Evolutionary conservation across 2,888 invertebrate species (phyloP).

Genomic region (Meiosimyza platycephala): DNA sequence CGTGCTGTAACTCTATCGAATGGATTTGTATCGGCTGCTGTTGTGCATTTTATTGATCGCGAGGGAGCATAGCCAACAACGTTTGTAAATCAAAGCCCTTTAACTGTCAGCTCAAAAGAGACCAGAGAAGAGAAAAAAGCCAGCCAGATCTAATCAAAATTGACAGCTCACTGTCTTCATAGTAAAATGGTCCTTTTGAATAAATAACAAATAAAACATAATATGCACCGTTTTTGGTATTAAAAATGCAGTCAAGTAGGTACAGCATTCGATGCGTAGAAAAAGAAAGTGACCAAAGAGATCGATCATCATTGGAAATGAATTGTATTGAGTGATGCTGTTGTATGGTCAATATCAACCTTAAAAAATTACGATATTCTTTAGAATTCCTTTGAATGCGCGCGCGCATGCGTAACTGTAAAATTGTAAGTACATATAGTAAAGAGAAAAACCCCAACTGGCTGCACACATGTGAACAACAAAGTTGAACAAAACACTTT

Average conservation of each 20-base stretch:
- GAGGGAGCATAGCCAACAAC: conserved; percentile 42
- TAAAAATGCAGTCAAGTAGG: background rate
- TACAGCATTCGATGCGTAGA: background rate
- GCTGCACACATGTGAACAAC: conserved; percentile 13
- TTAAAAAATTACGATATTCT: conserved; percentile 27
- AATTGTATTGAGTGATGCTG: background rate
- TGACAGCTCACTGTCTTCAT: conserved; percentile 25
- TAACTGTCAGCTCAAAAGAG: conserved; percentile 45
- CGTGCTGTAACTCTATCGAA: conserved; percentile 62
- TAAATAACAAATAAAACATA: background rate
- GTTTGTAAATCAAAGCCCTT: conserved; percentile 40
- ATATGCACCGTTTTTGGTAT: background rate
- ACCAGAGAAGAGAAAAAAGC: background rate
- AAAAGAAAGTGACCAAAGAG: conserved; percentile 32
- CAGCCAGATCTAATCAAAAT: conserved; percentile 29
- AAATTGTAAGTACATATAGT: background rate
- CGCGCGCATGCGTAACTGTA: conserved; percentile 22
- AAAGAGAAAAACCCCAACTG: background rate
- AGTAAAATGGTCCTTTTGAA: conserved; percentile 9
- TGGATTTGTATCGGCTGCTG: conserved; percentile 59
- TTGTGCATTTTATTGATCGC: conserved; percentile 23
- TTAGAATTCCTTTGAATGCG: conserved; percentile 19
- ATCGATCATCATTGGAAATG: conserved; percentile 26
- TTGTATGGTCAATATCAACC: background rate
- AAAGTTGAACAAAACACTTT: conserved; percentile 24